Evolutionary conservation across 2,888 invertebrate genomes (phyloP).

Genomic region (Agrilus mali): DNA sequence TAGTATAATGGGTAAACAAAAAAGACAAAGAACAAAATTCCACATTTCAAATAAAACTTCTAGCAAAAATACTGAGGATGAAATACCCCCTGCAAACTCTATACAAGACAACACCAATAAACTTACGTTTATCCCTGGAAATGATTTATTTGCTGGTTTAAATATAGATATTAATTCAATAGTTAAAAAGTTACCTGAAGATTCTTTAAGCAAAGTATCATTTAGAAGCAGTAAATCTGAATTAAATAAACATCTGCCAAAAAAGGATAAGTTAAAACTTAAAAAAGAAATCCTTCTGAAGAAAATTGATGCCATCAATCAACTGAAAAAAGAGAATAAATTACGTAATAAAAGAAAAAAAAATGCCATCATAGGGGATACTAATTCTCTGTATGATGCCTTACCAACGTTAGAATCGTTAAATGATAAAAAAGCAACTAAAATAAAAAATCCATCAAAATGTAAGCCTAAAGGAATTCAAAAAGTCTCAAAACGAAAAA

Average conservation of each 20-base stretch:
- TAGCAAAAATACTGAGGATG: background rate
- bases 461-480: slow-evolving; percentile 17
- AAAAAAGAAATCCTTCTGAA: slow-evolving; percentile 21
- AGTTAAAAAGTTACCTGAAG: slow-evolving; percentile 16
- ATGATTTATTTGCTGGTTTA: slow-evolving; percentile 20
- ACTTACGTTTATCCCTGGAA: slow-evolving; percentile 8
- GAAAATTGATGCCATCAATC: slow-evolving; percentile 23
- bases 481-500: slow-evolving; percentile 21
- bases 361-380: slow-evolving; percentile 22
- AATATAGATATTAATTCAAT: slow-evolving; percentile 16
- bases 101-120: slow-evolving; percentile 3
- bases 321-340: slow-evolving; percentile 21
- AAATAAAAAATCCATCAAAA: slow-evolving; percentile 3
- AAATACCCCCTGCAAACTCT: too few species aligned
- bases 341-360: slow-evolving; percentile 21
- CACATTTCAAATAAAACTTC: slow-evolving; percentile 13
- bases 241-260: slow-evolving; percentile 16
- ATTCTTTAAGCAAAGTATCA: slow-evolving; percentile 20
- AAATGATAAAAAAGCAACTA: slow-evolving; percentile 10
- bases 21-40: slow-evolving; percentile 16
- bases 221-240: slow-evolving; percentile 22
- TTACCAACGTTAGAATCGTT: slow-evolving; percentile 25
- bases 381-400: slow-evolving; percentile 25
- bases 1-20: slow-evolving; percentile 13
- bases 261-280: slow-evolving; percentile 25